Percentiles rank a stretch among this genome's conserved stretches.
phyloP scores from a whole-genome alignment of 2,797 vertebrate genomes.

The Phataginus tetradactyla region DNA sequence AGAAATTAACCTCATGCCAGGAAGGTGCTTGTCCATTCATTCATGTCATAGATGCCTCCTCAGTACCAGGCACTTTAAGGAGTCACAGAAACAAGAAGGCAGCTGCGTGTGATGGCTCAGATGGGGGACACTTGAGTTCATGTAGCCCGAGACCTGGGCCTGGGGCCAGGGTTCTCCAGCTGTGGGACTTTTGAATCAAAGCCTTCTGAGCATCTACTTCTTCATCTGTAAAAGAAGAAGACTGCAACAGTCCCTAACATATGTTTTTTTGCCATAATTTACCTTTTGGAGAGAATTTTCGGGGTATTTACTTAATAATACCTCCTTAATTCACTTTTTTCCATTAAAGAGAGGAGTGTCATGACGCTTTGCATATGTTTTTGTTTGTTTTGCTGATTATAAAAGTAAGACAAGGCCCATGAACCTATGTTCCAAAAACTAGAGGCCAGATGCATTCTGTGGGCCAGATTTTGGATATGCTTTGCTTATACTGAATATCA shows the following conservation, averaged over 20 bases:
- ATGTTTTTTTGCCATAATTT: background rate
- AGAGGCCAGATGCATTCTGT: background rate
- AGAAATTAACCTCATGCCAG: background rate
- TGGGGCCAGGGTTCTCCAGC: fast-evolving
- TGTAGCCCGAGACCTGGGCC: fast-evolving
- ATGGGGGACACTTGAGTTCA: fast-evolving
- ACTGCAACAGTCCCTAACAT: background rate
- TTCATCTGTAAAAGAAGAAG: background rate
- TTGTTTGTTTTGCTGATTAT: background rate
- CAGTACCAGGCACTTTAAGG: fast-evolving
- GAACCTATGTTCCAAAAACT: background rate
- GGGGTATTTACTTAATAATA: background rate
- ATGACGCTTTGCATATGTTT: too few relatives aligned
- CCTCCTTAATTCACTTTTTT: background rate
- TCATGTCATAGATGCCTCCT: background rate
- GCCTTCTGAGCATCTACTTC: background rate
- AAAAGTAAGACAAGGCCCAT: background rate
- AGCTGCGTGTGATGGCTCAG: background rate
- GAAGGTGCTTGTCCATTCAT: background rate
- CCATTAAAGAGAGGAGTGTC: background rate
- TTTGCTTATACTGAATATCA: background rate
- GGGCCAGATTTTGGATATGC: background rate
- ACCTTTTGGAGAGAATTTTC: background rate
- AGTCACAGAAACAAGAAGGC: background rate
- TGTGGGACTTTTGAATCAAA: background rate